Evolutionary conservation across 2,888 invertebrate species (phyloP).

Genomic region (Chelonus formosanus): DNA sequence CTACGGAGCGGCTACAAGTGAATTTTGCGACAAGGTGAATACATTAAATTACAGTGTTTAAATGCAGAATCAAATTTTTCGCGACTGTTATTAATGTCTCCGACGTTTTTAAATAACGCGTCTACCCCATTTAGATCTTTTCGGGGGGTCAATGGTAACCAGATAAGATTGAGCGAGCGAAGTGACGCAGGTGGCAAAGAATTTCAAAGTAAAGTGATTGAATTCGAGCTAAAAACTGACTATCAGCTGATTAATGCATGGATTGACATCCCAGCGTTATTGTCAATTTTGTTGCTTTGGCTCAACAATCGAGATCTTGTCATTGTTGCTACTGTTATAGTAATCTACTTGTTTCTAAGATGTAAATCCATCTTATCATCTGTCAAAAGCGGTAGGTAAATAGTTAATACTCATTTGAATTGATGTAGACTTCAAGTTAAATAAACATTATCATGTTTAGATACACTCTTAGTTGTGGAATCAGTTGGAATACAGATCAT

Average conservation of each 20-base stretch:
- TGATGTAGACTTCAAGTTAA: not conserved
- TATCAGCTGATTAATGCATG: constrained; percentile 9
- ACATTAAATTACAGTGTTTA: not conserved
- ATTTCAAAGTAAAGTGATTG: constrained; percentile 34
- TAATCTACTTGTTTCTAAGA: constrained; percentile 41
- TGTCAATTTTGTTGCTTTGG: constrained; percentile 22
- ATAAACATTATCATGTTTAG: constrained; percentile 44
- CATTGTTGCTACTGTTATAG: constrained; percentile 23
- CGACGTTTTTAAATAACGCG: constrained; percentile 26
- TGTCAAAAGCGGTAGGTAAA: constrained; percentile 48
- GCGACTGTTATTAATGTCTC: constrained; percentile 40
- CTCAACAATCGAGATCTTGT: not conserved
- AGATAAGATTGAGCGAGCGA: constrained; percentile 37
- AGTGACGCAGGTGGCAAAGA: constrained; percentile 26
- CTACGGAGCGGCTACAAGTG: no score
- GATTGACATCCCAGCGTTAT: constrained; percentile 21
- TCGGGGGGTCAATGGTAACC: constrained; percentile 41
- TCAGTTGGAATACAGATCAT: constrained; percentile 59
- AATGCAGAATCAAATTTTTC: not conserved
- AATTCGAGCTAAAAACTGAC: constrained; percentile 38
- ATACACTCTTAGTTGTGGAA: constrained; percentile 55
- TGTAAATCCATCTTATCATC: constrained; percentile 45
- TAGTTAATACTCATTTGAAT: not conserved
- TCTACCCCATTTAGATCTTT: constrained; percentile 37
- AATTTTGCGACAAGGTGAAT: not conserved